Conservation (phyloP, 2,797 vertebrate genomes). For the Gastrophryne carolinensis region DNA sequence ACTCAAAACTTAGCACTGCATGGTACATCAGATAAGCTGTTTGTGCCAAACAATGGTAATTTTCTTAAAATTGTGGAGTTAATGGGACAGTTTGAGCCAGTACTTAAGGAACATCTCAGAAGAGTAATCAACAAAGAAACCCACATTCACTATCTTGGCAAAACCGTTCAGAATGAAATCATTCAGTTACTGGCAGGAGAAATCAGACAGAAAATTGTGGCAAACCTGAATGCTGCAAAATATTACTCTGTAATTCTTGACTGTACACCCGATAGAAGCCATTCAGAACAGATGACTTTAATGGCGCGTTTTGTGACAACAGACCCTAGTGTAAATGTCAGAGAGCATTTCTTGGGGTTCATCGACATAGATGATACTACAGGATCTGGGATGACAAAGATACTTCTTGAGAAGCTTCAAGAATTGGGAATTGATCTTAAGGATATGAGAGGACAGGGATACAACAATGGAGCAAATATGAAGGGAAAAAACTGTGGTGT, state of each 20-base stretch:
- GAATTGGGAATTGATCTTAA: too few relatives aligned
- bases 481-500: constrained; percentile 18
- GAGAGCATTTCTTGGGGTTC: constrained; percentile 23
- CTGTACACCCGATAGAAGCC: constrained; percentile 11
- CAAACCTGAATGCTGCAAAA: background rate
- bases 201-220: background rate
- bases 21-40: background rate
- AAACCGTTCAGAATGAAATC: background rate
- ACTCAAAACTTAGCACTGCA: too few relatives aligned
- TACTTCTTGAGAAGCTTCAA: too few relatives aligned
- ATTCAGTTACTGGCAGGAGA: background rate
- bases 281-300: constrained; percentile 18
- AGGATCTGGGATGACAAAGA: too few relatives aligned
- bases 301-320: constrained; percentile 9
- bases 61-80: too few relatives aligned
- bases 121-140: too few relatives aligned
- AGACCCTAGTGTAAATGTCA: constrained; percentile 11
- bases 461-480: constrained; percentile 12
- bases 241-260: background rate
- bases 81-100: too few relatives aligned
- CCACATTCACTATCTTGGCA: background rate
- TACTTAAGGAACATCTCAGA: too few relatives aligned
- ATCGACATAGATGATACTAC: constrained; percentile 10
- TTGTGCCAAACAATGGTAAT: too few relatives aligned
- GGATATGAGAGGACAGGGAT: too few relatives aligned